Evolutionary conservation across 2,888 invertebrate species (phyloP), one percentile per base, ranked within the genome.

Genomic region (Ormyrus nitidulus): DNA sequence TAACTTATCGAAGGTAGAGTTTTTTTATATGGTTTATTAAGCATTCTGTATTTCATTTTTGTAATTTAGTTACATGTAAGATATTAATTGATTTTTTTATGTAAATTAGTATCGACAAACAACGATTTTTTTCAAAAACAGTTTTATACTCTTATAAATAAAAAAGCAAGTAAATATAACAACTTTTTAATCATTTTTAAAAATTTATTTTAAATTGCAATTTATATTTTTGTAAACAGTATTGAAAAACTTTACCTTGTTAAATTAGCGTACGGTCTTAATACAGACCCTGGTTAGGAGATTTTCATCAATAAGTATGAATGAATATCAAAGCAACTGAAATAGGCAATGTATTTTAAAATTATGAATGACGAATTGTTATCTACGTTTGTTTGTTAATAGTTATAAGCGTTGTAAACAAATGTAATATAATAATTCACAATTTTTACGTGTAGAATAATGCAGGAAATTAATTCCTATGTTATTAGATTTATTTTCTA

Each of bases 401-500:
- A 44, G n/a, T n/a, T 56, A 44, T 54, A 73, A n/a, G 49, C 11
- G 13, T 19, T 19, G 53, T 49, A 61, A 69, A 19, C 48, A 19
- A 78, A 66, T 62, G 13, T 62, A 68, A 62, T n/a, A 62, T 51
- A n/a, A 51, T 34, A 19, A 19, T 71, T 46, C 44, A 51, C 6
- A 76, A 61, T 72, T 72, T 79, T 68, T 62, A 77, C 66, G 13
- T 44, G 7, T 62, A 64, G 49, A 71, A 69, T 49, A 19, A 44
- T 61, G 8, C 34, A 68, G 19, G n/a, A 7, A 51, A 9, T 61
- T 46, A 68, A 58, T 46, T 59, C 34, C 46, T 54, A 62, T 51
- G 59, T 76, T 80, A 76, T 72, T 62, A 77, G 76, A 64, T 48
- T 64, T 53, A 68, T 8, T 65, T 70, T 71, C 48, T 77, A 66